A percentile compares a stretch with the other conserved stretches of the same genome.
phyloP scores from a whole-genome alignment of 1,140 invertebrate genomes.

The Conopomorpha cramerella region DNA sequence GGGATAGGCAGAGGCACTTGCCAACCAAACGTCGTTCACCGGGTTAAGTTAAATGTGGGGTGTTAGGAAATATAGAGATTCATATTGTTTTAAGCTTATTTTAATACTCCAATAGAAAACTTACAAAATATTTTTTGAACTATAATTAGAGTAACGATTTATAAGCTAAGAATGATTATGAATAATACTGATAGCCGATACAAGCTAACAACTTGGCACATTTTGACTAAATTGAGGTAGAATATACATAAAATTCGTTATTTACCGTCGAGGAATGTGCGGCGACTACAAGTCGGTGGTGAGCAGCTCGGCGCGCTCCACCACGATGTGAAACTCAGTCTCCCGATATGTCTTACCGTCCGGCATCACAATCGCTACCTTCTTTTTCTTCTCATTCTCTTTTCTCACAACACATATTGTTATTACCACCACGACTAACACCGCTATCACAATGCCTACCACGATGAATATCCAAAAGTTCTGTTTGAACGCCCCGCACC shows the following conservation, averaged over 20 bases:
- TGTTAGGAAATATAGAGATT: too few relatives aligned
- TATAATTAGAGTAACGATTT: too few relatives aligned
- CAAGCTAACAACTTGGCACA: conserved; percentile 24
- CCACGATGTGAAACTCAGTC: conserved; percentile 82
- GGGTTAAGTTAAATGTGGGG: too few relatives aligned
- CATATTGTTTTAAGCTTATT: too few relatives aligned
- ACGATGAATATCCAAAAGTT: conserved; percentile 48
- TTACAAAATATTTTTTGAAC: too few relatives aligned
- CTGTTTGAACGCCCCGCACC: conserved; percentile 41
- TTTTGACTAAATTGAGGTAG: conserved; percentile 23
- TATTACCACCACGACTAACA: conserved; percentile 31
- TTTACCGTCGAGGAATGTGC: too few relatives aligned
- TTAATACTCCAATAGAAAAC: too few relatives aligned
- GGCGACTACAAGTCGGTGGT: conserved; percentile 80
- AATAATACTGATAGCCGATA: conserved; percentile 26
- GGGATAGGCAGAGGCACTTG: too few relatives aligned
- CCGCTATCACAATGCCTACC: conserved; percentile 35
- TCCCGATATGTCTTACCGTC: conserved; percentile 80
- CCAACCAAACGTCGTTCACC: too few relatives aligned
- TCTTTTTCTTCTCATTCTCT: conserved; percentile 49
- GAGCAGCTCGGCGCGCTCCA: conserved; percentile 78
- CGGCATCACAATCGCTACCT: conserved; percentile 71
- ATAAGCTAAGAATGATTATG: too few relatives aligned
- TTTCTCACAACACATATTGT: conserved; percentile 36
- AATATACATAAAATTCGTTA: too few relatives aligned